Percentiles rank a stretch among this genome's conserved stretches.
phyloP scores from a whole-genome alignment of 2,113 vertebrate genomes.

The Erpornis zantholeuca region DNA sequence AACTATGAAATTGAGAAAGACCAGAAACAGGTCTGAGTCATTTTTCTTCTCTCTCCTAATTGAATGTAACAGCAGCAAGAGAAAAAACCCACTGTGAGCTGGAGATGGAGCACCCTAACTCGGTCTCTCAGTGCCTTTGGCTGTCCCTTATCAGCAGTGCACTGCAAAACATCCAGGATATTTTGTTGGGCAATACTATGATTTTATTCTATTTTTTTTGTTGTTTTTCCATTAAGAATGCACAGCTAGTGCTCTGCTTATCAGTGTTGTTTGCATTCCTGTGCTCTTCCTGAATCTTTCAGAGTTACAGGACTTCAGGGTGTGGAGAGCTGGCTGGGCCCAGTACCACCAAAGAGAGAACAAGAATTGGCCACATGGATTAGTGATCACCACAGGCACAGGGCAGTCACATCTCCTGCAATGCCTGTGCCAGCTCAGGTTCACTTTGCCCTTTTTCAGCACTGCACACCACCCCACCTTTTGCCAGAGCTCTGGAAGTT shows the following conservation, averaged over 20 bases:
- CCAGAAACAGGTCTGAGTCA: neutral
- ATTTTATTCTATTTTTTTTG: neutral
- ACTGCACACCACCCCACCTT: neutral
- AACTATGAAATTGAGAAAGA: neutral
- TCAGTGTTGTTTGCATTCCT: neutral
- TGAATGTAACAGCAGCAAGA: neutral
- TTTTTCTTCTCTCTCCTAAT: neutral
- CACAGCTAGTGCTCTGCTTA: neutral
- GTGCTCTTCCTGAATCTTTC: neutral
- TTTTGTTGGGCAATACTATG: neutral
- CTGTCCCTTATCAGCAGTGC: neutral
- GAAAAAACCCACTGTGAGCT: neutral
- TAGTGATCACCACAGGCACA: accelerated
- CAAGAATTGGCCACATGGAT: neutral
- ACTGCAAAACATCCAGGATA: neutral
- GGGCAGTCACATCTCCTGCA: neutral
- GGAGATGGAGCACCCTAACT: neutral
- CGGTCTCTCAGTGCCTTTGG: neutral
- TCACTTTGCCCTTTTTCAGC: neutral
- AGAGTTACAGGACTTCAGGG: neutral
- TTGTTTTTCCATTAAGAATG: neutral
- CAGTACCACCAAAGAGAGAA: too few relatives aligned
- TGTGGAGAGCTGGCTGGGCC: neutral
- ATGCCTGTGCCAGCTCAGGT: neutral
- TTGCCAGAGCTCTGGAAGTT: neutral